Evolutionary conservation across 2,888 invertebrate genomes (phyloP), one percentile per base, ranked within the genome.

Genomic region (Crematogaster levior): DNA sequence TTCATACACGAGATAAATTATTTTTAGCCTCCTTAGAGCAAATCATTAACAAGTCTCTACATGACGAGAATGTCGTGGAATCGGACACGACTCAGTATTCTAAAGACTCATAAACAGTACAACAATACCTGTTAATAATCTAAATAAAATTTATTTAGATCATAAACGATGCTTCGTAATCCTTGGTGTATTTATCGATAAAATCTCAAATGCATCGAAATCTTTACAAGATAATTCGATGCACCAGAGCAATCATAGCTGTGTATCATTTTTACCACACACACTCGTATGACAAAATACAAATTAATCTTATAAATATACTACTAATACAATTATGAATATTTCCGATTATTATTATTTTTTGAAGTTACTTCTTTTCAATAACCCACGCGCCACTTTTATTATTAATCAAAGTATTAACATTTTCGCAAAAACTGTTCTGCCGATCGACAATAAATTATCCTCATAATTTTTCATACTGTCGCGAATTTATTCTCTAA

Each of bases 11-110:
- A 63, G 58, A 77, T 83, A 84, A 81, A 77, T 82, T 83, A 81
- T 21, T 79, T 70, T 88, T 83, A 89, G 90, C 86, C 90, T 89
- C 89, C 85, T 89, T 83, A 82, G 84, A 84, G 85, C 86, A 86
- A 81, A 79, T 40, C 79, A 46, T 74, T 65, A 74, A 74, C 68
- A 74, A 84, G 6, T 79, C 63, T 70, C 79, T 81, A 68, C 74
- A 60, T 68, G 46, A 83, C 73, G 75, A 72, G 21, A 84, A 60
- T 65, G 60, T 79, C 51, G 81, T 81, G 53, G 53, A 81, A 84
- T 27, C 73, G 77, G n/a, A 58, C 40, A 82, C 53, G 37, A 24
- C 12, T 70, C 48, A 53, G 15, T 70, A 53, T 46, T 12, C 27
- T 46, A 79, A 40, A 68, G 34, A 87, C 73, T 72, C 72, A 46